Evolutionary conservation across 37 sponge, comb jelly and placozoan genomes (phyloP).

Genomic region (Aphrocallistes beatrix): DNA sequence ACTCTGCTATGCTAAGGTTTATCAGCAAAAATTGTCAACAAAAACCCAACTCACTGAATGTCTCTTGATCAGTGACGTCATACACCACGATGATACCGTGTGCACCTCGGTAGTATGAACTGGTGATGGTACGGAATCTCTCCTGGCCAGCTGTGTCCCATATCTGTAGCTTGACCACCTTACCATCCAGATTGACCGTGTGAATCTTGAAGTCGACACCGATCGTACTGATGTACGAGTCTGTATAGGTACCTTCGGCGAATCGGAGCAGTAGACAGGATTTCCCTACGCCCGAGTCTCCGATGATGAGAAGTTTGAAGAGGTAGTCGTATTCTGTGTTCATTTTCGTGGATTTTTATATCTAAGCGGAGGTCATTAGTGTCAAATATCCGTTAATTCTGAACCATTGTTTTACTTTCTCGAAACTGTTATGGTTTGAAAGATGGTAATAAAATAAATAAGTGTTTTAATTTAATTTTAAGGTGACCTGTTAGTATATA

Average conservation of each 20-base stretch:
- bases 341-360: no score
- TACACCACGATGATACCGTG: conserved; percentile 97
- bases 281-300: conserved; percentile 98
- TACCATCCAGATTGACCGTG: conserved; percentile 90
- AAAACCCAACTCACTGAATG: background rate
- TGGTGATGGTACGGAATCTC: conserved; percentile 91
- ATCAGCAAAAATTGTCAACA: background rate
- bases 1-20: no score
- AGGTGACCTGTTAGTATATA: no score
- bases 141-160: conserved; percentile 99
- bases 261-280: conserved; percentile 94
- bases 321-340: conserved; percentile 56
- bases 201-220: conserved; percentile 99
- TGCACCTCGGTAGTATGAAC: conserved; percentile 94
- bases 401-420: no score
- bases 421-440: no score
- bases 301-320: conserved; percentile 92
- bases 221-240: conserved; percentile 94
- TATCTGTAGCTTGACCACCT: conserved; percentile 95
- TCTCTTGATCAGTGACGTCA: conserved; percentile 94
- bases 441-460: no score
- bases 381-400: no score
- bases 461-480: no score
- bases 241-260: conserved; percentile 97
- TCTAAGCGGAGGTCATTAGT: no score